Evolutionary conservation across 2,113 vertebrate species (phyloP).

Genomic region (Thermophis baileyi): DNA sequence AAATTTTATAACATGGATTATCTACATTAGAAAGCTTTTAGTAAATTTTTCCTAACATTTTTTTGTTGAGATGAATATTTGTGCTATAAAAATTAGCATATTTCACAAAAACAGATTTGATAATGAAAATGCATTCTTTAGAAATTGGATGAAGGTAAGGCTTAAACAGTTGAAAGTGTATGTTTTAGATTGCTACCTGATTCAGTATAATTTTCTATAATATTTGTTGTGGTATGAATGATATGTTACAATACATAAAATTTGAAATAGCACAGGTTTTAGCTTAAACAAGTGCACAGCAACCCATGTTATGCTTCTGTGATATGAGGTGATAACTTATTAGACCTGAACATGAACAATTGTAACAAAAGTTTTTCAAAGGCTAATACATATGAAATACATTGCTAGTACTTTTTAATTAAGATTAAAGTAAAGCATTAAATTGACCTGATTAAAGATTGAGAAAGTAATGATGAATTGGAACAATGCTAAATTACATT

Average conservation of each 20-base stretch:
- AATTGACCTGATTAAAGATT: neutral
- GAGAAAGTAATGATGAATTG: neutral
- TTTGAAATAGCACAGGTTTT: neutral
- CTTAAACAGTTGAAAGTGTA: neutral
- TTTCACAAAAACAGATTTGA: neutral
- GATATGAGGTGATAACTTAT: neutral
- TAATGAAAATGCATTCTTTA: neutral
- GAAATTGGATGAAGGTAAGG: neutral
- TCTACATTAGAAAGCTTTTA: too few species aligned
- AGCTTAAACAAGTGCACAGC: neutral
- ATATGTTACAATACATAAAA: neutral
- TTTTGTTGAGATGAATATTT: neutral
- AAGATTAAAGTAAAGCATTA: neutral
- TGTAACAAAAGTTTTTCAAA: neutral
- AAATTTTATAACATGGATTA: too few species aligned
- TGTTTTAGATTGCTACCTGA: rapidly evolving
- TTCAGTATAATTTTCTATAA: neutral
- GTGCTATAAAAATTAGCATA: neutral
- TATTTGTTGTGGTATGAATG: neutral
- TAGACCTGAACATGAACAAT: neutral
- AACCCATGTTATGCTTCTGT: neutral
- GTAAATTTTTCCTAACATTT: neutral
- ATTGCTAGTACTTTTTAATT: neutral
- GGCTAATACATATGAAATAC: neutral
- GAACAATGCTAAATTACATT: neutral